Percentiles rank a stretch among this genome's conserved stretches.
phyloP scores from a whole-genome alignment of 1,140 invertebrate genomes.

The Temnothorax curvispinosus region DNA sequence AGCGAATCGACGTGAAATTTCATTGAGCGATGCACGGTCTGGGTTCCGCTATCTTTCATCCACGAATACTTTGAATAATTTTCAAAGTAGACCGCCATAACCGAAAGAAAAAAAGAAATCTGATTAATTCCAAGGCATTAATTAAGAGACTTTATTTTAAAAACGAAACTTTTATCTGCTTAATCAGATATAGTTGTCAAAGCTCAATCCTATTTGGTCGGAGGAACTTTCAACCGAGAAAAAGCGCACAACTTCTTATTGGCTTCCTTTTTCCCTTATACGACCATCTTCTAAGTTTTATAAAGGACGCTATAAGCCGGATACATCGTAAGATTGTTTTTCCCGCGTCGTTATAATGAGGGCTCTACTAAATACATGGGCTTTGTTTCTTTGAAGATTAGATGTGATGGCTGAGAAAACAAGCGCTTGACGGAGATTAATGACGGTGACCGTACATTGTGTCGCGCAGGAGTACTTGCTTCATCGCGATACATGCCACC shows the following conservation, averaged over 20 bases:
- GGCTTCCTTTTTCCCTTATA: not conserved
- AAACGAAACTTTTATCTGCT: not conserved
- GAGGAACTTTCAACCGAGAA: constrained; percentile 19
- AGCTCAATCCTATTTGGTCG: constrained; percentile 9
- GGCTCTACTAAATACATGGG: constrained; percentile 57
- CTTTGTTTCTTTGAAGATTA: constrained; percentile 61
- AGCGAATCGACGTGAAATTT: not conserved
- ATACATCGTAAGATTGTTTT: constrained; percentile 36
- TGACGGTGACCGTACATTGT: constrained; percentile 56
- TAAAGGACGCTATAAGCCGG: constrained; percentile 27
- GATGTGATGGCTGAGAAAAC: constrained; percentile 52
- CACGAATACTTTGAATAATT: not conserved
- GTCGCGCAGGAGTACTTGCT: constrained; percentile 44
- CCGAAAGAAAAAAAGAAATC: not conserved
- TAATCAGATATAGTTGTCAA: constrained; percentile 16
- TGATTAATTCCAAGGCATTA: not conserved
- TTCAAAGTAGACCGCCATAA: not conserved
- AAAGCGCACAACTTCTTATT: constrained; percentile 13
- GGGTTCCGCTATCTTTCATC: not conserved
- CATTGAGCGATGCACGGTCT: not conserved
- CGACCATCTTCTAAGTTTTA: constrained; percentile 32
- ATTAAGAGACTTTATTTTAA: not conserved
- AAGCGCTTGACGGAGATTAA: constrained; percentile 54
- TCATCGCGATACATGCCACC: constrained; percentile 39
- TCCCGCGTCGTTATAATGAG: constrained; percentile 56